phyloP scores from a whole-genome alignment of 2,797 vertebrate species.

The Takifugu ocellatus region DNA sequence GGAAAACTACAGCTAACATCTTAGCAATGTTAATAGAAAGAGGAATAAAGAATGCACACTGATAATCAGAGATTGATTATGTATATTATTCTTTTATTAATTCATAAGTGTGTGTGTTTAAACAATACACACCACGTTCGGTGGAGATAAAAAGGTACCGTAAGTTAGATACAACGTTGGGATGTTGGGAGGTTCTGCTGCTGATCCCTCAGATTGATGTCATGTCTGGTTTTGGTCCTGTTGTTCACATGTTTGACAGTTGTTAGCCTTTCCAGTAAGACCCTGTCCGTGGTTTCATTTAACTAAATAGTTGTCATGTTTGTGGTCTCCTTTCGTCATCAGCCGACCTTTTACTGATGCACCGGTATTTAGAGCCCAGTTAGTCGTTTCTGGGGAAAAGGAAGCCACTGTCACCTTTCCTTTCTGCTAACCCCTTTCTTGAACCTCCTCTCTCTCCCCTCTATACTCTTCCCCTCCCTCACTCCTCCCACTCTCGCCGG shows the following conservation, averaged over 20 bases:
- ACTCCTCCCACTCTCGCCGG: slow-evolving; percentile 18
- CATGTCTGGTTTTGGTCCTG: not conserved
- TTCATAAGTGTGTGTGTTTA: too few relatives aligned
- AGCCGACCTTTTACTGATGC: not conserved
- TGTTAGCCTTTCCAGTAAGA: not conserved
- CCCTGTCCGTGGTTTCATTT: not conserved
- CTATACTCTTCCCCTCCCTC: slow-evolving; percentile 34
- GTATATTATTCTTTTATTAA: too few relatives aligned
- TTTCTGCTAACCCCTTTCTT: slow-evolving; percentile 5
- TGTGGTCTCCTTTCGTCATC: too few relatives aligned
- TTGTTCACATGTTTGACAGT: not conserved
- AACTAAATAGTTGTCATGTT: too few relatives aligned
- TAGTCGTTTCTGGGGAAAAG: slow-evolving; percentile 57
- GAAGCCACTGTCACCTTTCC: slow-evolving; percentile 81
- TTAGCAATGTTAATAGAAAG: too few relatives aligned
- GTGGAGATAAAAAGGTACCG: too few relatives aligned
- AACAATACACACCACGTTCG: too few relatives aligned
- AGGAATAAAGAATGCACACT: too few relatives aligned
- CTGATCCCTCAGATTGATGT: not conserved
- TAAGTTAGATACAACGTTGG: not conserved
- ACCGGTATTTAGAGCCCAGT: not conserved
- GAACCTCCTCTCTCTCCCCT: slow-evolving; percentile 3
- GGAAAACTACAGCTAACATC: too few relatives aligned
- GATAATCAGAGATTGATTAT: too few relatives aligned
- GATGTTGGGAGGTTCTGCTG: too few relatives aligned